Evolutionary conservation across 2,888 invertebrate genomes (phyloP), one percentile per base, ranked within the genome.

Genomic region (Glaucopsyche alexis): DNA sequence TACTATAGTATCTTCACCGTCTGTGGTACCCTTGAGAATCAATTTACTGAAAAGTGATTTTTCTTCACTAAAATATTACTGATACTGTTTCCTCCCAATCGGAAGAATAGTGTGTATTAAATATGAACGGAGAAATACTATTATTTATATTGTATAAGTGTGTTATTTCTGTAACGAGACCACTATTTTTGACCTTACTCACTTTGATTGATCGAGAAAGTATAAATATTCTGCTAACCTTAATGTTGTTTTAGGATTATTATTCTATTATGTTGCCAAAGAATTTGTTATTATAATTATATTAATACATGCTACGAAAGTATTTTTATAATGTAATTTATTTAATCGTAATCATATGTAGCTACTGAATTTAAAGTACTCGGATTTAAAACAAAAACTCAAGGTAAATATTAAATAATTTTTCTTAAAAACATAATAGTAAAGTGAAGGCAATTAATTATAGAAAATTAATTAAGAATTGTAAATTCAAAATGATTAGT

Each of bases 161-260:
- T 38, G 60, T 29, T 60, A 60, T 60, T 60, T 60, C 60, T 60
- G 29, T 13, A 60, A 60, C 60, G n/a, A 1, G 29, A 13, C 29
- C 13, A 38, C 29, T 38, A 60, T 38, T 60, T 38, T 60, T 60
- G 60, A 60, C 60, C 67, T 67, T 19, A 42, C 45, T 67, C 42
- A 67, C 45, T 45, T 16, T 67, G 67, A 67, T 67, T 67, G 67
- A 67, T 67, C 42, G 67, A 45, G 67, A 42, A 42, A 42, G 16
- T 60, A 45, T 16, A 42, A 45, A 13, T 67, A 19, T 67, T 42
- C 45, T 11, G 9, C 42, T 19, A 67, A 42, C 42, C 14, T 19
- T 45, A 19, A 42, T 67, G 42, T 42, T 42, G 42, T 66, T 66
- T 42, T 66, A 16, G 67, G 67, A 45, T 60, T 38, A 60, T 60